Evolutionary conservation across 2,797 vertebrate species (phyloP).

Genomic region (Gallinago solitaria): DNA sequence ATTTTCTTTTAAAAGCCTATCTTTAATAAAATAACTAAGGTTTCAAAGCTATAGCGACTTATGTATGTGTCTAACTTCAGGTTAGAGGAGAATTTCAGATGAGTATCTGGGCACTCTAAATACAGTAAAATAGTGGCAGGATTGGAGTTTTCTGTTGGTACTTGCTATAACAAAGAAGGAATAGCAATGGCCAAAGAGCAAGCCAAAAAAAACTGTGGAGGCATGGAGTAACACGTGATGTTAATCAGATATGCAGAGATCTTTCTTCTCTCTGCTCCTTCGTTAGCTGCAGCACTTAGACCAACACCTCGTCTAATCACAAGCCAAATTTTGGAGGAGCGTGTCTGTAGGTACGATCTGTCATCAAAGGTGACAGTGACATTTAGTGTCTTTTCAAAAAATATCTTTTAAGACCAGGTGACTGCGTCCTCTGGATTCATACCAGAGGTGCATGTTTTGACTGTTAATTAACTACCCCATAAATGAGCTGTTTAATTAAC

Average conservation of each 20-base stretch:
- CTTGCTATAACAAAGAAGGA: background rate
- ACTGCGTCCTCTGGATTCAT: background rate
- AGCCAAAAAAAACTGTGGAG: background rate
- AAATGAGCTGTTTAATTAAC: background rate
- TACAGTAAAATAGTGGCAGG: background rate
- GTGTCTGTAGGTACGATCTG: fast-evolving
- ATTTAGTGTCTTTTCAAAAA: background rate
- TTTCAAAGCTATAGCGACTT: background rate
- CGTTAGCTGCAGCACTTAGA: background rate
- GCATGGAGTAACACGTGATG: background rate
- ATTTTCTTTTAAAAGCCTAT: background rate
- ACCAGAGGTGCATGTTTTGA: background rate
- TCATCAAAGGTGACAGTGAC: background rate
- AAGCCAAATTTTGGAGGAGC: fast-evolving
- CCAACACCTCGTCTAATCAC: background rate
- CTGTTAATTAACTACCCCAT: background rate
- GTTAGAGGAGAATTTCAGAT: background rate
- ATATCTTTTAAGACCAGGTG: background rate
- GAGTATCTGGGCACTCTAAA: background rate
- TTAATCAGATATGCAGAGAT: background rate
- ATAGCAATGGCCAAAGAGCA: background rate
- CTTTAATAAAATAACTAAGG: background rate
- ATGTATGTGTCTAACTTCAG: background rate
- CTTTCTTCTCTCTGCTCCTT: background rate
- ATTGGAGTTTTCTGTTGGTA: background rate